Base-by-base conservation (phyloP, 1,140 invertebrate genomes). In the Drosophila gunungcola region DNA sequence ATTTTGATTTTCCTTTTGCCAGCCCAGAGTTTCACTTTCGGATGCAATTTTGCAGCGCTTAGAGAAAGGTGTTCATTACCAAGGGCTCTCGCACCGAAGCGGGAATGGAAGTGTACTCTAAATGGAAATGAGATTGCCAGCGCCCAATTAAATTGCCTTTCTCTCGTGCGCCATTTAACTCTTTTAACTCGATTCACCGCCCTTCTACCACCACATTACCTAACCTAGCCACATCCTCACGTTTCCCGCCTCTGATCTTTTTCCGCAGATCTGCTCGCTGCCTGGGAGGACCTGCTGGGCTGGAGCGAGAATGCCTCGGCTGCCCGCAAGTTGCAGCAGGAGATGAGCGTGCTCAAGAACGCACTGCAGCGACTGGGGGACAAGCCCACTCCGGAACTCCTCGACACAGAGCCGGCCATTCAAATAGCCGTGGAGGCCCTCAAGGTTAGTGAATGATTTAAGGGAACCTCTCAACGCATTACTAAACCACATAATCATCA, bases 291-390 rank as follows among this genome's bases (percentile, higher is more conserved):
- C 78, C 63, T 92, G 43, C 72, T 92, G 27, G 73, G 64, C 60
- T 92, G 92, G 92, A 92, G 91, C 68, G 91, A 92, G 91, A 92
- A 92, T 91, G 91, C 91, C 48, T 72, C 84, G 1, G 68, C 73
- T n/a, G 91, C 91, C 63, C 80, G 91, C 43, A 78, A 91, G 36
- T 64, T 92, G 77, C 92, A 92, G 68, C 81, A 91, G 69, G 91
- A 92, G 80, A 92, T 92, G 90, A 84, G 74, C 48, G 72, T 78
- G 32, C 46, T 92, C 56, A 92, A 92, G 72, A 72, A 82, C 41
- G 56, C 80, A 34, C 62, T 92, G 45, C 73, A 79, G 53, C 78
- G 83, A 21, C 73, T 92, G 32, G 91, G 86, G 5, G 78, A 91
- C 54, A 83, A 86, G 54, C 54, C 72, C 27, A 67, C 78, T 21